These are phyloP conservation scores for Orientallactaga sibirica DNA, from an alignment of 2,797 vertebrate genomes.

Conservation along the genomic window DNA sequence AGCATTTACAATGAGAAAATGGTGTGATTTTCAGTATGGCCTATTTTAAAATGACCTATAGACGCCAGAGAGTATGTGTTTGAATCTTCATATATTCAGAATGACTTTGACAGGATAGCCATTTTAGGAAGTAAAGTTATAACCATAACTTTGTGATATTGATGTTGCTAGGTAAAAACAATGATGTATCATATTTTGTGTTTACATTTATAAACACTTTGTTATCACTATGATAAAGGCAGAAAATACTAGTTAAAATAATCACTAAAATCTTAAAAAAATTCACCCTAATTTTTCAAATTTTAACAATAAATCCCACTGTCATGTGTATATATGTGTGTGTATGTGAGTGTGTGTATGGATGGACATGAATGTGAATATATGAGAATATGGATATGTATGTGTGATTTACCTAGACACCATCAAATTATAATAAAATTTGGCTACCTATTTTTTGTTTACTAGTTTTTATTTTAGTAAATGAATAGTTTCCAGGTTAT, in stretches of 20 bases:
- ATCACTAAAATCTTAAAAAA: background rate
- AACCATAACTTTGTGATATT: background rate
- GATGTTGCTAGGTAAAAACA: background rate
- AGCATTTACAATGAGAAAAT: background rate
- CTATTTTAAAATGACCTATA: conserved; percentile 11
- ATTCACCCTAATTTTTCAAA: background rate
- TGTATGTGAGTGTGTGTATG: background rate
- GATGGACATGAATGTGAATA: background rate
- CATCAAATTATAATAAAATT: background rate
- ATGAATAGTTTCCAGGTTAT: background rate
- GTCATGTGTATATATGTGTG: too few relatives aligned
- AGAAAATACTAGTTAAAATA: background rate
- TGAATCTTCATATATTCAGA: background rate
- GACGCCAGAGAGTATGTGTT: background rate
- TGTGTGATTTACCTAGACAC: background rate
- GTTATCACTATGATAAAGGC: background rate
- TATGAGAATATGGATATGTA: background rate
- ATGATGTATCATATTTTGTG: background rate
- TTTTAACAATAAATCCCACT: background rate
- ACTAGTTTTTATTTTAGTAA: background rate
- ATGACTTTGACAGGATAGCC: background rate
- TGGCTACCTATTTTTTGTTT: background rate
- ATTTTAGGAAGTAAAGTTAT: conserved; percentile 36
- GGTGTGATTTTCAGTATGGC: background rate
- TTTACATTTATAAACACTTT: background rate